These are phyloP conservation scores for Drosophila mimica DNA, from an alignment of 2,888 invertebrate genomes.

Conservation along the genomic window DNA sequence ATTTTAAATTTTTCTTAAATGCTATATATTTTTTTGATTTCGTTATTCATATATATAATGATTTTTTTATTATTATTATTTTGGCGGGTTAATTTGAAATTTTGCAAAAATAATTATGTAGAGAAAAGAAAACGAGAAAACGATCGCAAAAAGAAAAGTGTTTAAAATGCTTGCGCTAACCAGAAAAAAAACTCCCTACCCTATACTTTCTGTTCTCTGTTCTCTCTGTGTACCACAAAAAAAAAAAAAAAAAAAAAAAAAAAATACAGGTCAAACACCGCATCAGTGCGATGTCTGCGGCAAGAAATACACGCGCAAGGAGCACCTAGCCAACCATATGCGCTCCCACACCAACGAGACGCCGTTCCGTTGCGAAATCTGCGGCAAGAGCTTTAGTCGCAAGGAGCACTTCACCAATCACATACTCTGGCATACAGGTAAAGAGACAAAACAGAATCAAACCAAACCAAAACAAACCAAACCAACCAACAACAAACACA, in stretches of 20 bases:
- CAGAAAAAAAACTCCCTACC: conserved; percentile 42
- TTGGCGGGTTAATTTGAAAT: conserved; percentile 42
- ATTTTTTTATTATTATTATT: conserved; percentile 24
- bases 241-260: neutral
- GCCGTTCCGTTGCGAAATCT: conserved; percentile 94
- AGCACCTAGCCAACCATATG: conserved; percentile 95
- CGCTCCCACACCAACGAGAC: conserved; percentile 95
- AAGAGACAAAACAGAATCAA: conserved; percentile 75
- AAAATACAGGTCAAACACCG: conserved; percentile 91
- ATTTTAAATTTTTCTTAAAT: neutral
- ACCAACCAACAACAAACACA: conserved; percentile 13
- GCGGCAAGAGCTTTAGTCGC: conserved; percentile 94
- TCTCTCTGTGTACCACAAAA: conserved; percentile 37
- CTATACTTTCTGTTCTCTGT: conserved; percentile 59
- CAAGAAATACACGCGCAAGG: conserved; percentile 95
- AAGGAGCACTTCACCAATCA: conserved; percentile 96
- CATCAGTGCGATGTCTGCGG: conserved; percentile 95
- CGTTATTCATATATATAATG: conserved; percentile 17
- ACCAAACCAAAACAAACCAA: neutral
- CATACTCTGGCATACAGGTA: conserved; percentile 95
- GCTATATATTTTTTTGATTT: conserved; percentile 12
- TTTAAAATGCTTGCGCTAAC: conserved; percentile 48
- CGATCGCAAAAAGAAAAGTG: conserved; percentile 19
- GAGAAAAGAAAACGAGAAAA: conserved; percentile 18
- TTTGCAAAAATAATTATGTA: conserved; percentile 7